A percentile compares a stretch with the other conserved stretches of the same genome.
phyloP scores from a whole-genome alignment of 2,888 invertebrate genomes.

The Phortica okadai region DNA sequence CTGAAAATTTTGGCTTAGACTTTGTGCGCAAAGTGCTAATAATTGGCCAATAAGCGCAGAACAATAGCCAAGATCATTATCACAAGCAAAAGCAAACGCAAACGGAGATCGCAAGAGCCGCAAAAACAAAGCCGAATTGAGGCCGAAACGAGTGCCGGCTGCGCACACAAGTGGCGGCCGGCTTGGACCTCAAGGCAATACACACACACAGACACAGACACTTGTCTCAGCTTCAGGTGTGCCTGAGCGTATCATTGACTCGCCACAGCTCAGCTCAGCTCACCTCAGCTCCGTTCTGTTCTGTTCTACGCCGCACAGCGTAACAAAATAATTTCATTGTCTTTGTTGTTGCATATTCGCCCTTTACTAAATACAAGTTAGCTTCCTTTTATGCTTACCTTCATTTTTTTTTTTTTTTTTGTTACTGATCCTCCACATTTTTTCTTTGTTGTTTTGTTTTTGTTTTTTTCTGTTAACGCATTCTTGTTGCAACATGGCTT shows the following conservation, averaged over 20 bases:
- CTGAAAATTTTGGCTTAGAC: slow-evolving; percentile 52
- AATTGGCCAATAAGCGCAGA: slow-evolving; percentile 58
- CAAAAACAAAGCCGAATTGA: background rate
- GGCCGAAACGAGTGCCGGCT: slow-evolving; percentile 21
- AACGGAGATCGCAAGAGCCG: background rate
- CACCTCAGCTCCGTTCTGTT: background rate
- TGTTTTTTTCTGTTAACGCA: background rate
- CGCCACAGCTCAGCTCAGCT: background rate
- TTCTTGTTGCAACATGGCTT: background rate
- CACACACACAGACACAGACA: no score
- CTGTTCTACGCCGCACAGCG: slow-evolving; percentile 51
- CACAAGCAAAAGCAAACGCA: slow-evolving; percentile 44
- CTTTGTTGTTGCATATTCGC: background rate
- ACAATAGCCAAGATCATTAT: slow-evolving; percentile 69
- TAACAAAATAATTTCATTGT: slow-evolving; percentile 71
- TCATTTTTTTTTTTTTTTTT: background rate
- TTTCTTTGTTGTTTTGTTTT: background rate
- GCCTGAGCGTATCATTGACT: slow-evolving; percentile 3
- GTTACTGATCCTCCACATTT: background rate
- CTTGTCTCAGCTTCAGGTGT: background rate
- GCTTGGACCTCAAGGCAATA: no score
- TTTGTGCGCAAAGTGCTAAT: slow-evolving; percentile 62
- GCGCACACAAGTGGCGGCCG: background rate
- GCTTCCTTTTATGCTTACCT: no score
- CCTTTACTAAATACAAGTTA: background rate